Percentiles rank a stretch among this genome's conserved stretches.
phyloP scores from a whole-genome alignment of 2,113 vertebrate species.

The Xenus cinereus region DNA sequence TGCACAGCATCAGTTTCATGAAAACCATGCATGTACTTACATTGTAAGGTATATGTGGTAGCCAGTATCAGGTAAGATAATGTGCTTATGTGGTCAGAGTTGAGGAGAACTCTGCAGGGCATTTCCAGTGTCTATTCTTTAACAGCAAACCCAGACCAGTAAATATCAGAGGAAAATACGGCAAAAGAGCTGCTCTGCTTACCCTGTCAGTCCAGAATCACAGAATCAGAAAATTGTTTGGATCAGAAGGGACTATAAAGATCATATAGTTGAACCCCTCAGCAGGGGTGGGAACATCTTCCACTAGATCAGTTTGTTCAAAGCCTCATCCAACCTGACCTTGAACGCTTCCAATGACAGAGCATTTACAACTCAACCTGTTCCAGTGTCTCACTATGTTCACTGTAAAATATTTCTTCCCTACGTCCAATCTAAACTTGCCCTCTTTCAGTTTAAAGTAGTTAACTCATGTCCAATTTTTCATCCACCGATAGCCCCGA shows the following conservation, averaged over 20 bases:
- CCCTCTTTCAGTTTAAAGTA: neutral
- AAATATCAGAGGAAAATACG: neutral
- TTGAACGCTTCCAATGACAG: no score
- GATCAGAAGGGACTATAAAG: neutral
- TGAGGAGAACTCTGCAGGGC: neutral
- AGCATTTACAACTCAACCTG: neutral
- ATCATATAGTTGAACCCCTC: rapidly evolving
- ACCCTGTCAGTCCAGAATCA: neutral
- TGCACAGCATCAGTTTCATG: neutral
- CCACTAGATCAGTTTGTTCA: neutral
- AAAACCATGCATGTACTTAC: neutral
- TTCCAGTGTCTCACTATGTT: neutral
- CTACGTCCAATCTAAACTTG: neutral
- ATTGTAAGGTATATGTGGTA: neutral
- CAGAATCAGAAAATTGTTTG: neutral
- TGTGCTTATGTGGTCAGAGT: neutral
- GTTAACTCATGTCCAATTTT: neutral
- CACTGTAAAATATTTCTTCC: neutral
- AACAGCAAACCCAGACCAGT: neutral
- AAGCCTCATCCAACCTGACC: neutral
- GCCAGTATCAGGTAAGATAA: neutral
- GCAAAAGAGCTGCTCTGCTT: neutral
- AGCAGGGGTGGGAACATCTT: neutral
- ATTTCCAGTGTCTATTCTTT: neutral
- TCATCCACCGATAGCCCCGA: neutral